phyloP scores from a whole-genome alignment of 1,140 invertebrate genomes.

The Daktulosphaira vitifoliae region DNA sequence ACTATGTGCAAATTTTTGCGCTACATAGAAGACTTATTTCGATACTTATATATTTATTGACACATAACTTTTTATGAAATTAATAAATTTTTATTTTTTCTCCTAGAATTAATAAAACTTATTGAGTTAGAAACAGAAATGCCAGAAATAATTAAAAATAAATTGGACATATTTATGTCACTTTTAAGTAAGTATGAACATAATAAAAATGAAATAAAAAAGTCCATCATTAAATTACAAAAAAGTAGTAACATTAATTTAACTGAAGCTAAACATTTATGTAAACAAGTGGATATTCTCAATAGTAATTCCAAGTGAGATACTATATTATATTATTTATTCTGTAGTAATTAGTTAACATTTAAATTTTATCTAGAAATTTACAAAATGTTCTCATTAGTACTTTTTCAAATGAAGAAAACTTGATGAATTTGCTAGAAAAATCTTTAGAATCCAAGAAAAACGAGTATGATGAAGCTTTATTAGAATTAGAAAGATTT shows the following conservation, averaged over 20 bases:
- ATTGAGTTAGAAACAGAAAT: background rate
- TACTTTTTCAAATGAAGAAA: background rate
- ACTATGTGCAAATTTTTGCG: too few relatives aligned
- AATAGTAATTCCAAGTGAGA: slow-evolving; percentile 7
- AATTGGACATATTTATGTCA: slow-evolving; percentile 7
- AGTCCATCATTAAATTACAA: background rate
- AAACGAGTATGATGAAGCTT: slow-evolving; percentile 4
- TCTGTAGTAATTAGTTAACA: background rate
- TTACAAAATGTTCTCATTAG: slow-evolving; percentile 5
- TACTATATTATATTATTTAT: too few relatives aligned
- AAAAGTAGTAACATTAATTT: slow-evolving; percentile 14
- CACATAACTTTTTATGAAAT: too few relatives aligned
- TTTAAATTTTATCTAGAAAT: background rate
- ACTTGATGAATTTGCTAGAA: background rate
- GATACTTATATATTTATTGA: too few relatives aligned
- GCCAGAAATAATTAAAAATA: background rate
- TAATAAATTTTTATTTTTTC: too few relatives aligned
- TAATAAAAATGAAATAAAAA: background rate
- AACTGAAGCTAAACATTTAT: background rate
- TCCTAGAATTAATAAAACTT: background rate
- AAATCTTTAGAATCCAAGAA: background rate
- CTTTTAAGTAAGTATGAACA: slow-evolving; percentile 13
- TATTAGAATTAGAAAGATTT: background rate
- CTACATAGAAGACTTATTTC: too few relatives aligned
- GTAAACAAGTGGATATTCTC: background rate